Evolutionary conservation across 92 coral and sea anemone species (phyloP), one percentile per base, ranked within the genome.

Genomic region (Phymanthus crucifer): DNA sequence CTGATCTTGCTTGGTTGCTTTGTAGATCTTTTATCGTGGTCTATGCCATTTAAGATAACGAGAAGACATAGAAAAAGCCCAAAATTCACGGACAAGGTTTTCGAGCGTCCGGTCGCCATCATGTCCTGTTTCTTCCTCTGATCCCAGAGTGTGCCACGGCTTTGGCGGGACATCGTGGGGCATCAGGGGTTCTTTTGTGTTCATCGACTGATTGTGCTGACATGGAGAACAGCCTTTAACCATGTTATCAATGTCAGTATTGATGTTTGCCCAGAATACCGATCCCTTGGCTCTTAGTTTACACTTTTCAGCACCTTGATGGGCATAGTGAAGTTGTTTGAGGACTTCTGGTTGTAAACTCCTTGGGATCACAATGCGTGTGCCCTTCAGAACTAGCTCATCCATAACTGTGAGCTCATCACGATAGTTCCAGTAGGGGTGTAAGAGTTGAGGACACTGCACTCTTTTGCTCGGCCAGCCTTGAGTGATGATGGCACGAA

Each of bases 271-370:
- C 88, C 91, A 79, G 75, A 90, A 83, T 34, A 90, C 94, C 13
- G 94, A 86, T 40, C 84, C 94, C 75, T 84, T 90, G 48, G 87
- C 87, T 56, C 94, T 75, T 76, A 83, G 94, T 52, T 91, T 89
- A 69, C 93, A 91, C 34, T 89, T 89, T 72, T 91, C 96, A 29
- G 91, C 79, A 27, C 92, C 89, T 68, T 88, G 95, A 77, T 85
- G 92, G 26, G 90, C 90, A 74, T 88, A 88, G 77, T 91, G 92
- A 11, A 91, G 80, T 57, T 88, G 82, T 84, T 85, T 50, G n/a
- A 88, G 70, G 7, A 91, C 85, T 27, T 73, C 90, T 14, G 86
- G 76, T 10, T 91, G 83, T 73, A 87, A 70, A 33, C 76, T 24
- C 72, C 80, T 83, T 0, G 91, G 91, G 36, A 83, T 76, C 18